Conservation (phyloP, 2,797 vertebrate genomes). For the Gymnodraco acuticeps region DNA sequence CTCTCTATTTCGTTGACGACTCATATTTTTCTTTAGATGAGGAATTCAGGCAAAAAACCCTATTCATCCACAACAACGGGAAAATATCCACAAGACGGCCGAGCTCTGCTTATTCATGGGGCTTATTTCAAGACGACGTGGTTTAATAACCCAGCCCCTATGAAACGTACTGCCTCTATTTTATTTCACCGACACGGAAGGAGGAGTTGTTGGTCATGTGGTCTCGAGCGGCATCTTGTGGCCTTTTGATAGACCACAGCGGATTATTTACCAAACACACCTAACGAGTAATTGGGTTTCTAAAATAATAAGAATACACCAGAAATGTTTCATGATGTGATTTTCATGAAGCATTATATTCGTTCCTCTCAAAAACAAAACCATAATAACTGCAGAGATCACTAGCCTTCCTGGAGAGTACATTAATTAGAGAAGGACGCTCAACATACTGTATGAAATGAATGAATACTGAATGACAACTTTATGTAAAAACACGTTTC, state of each 20-base stretch:
- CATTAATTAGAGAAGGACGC: background rate
- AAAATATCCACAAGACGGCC: conserved; percentile 4
- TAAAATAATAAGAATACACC: background rate
- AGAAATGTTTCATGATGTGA: background rate
- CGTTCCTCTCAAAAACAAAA: background rate
- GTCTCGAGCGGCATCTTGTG: conserved; percentile 77
- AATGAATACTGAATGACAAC: background rate
- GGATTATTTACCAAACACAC: background rate
- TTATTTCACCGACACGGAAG: conserved; percentile 15
- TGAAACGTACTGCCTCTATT: background rate
- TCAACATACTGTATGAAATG: no score
- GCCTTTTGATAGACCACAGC: background rate
- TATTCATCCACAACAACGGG: background rate
- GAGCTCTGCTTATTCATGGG: background rate
- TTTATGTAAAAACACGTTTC: background rate
- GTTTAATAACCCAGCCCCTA: conserved; percentile 14
- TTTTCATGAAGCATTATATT: background rate
- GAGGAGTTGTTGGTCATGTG: conserved; percentile 56
- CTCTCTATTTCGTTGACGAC: background rate
- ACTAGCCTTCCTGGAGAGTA: no score
- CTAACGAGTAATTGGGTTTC: no score
- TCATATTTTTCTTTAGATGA: conserved; percentile 14
- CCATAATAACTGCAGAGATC: background rate
- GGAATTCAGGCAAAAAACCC: background rate
- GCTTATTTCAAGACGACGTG: background rate